Evolutionary conservation across 2,113 vertebrate species (phyloP), one percentile per base, ranked within the genome.

Genomic region (Xiphias gladius): DNA sequence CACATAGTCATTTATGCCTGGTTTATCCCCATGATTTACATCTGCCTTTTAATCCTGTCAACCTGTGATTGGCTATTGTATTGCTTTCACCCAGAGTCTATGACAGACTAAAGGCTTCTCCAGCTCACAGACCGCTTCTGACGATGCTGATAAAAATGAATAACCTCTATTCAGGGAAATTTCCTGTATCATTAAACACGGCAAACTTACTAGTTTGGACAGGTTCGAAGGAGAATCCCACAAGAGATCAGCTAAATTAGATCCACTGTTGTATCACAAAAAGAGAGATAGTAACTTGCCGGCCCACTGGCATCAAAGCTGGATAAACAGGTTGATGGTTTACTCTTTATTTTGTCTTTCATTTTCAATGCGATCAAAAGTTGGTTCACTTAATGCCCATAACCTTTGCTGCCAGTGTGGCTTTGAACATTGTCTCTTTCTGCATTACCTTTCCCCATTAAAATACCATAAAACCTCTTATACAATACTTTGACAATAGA

Each of bases 141-240:
- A 96, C 85, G 93, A 80, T 84, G 62, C 91, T 96, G 96, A 98
- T 97, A 96, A 96, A 97, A 97, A 97, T 96, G 96, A 97, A 97
- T 96, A 97, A 96, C 96, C 95, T 96, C 93, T 95, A 97, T 95
- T 96, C 95, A 95, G 94, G 93, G 95, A 97, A 94, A 98, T 97
- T 96, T 97, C 96, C 96, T 95, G 96, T 97, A 96, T 96, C 97
- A 97, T 98, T 98, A 97, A 97, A 97, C 96, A 96, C 95, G 94
- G 95, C 94, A 96, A 97, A 95, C 94, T 94, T 96, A 97, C 97
- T 97, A 96, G 96, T 94, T 57, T 94, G 94, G 94, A 95, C 93
- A 93, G 95, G 95, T 73, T 95, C 95, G 94, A 96, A 96, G 94
- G 90, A 91, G 94, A 95, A 94, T 97, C 97, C 96, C 96, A 90